A percentile compares a stretch with the other conserved stretches of the same genome.
Evolutionary conservation across 1,140 invertebrate species (phyloP).

Genomic region (Yoshiicerus persimilis): DNA sequence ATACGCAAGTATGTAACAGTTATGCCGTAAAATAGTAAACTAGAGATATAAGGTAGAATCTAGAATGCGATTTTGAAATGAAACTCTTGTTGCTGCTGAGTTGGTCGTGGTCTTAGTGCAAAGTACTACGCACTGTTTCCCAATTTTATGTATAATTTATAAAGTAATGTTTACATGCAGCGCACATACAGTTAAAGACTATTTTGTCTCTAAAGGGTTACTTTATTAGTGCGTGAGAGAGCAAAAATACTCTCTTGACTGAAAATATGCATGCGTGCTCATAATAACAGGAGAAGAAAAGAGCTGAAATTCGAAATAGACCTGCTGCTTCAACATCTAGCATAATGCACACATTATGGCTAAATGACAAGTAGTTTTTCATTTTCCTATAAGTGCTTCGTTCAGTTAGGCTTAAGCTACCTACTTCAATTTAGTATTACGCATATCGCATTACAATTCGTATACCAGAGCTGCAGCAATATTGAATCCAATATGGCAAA

Average conservation of each 20-base stretch:
- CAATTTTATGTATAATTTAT: conserved; percentile 4
- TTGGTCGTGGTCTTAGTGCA: background rate
- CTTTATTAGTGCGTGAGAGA: conserved; percentile 9
- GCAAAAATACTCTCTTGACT: background rate
- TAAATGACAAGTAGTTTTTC: background rate
- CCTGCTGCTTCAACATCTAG: background rate
- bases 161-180: background rate
- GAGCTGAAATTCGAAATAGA: background rate
- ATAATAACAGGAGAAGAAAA: background rate
- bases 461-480: background rate
- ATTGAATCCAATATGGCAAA: background rate
- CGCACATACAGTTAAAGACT: background rate
- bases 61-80: background rate
- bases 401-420: background rate
- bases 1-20: background rate
- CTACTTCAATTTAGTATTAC: background rate
- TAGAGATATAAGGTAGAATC: too few relatives aligned
- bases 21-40: too few relatives aligned
- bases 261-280: background rate
- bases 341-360: background rate
- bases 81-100: background rate
- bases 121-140: background rate
- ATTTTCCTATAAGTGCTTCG: background rate
- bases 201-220: background rate
- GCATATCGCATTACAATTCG: background rate